Base-by-base conservation (phyloP, 2,888 invertebrate genomes). In the Eremobia ochroleuca region DNA sequence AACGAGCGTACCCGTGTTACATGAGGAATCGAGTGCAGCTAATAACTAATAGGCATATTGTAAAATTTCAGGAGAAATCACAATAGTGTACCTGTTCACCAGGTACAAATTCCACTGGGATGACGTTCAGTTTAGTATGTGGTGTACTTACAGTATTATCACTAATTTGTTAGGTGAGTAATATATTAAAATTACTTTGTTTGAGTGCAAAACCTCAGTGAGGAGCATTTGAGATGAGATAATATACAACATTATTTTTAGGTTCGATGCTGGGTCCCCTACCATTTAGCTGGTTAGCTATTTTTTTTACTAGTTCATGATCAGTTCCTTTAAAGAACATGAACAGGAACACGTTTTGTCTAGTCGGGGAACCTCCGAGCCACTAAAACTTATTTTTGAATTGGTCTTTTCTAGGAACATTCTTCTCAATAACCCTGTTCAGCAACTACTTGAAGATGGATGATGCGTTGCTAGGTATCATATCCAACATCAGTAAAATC, bases 401-500 rank as follows among this genome's bases (percentile, higher is more conserved):
- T 68, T 52, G 11, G 6, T 68, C 18, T n/a, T 40, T 96, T 92
- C 81, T 95, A 98, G 98, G 98, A 65, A 98, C 98, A 0, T 96
- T 98, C 83, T 97, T 98, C 90, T 98, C 98, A 0, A 98, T 98
- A 78, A 98, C 98, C 73, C 95, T 99, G 62, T 98, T 99, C 93
- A 98, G 98, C 84, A 98, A 98, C 92, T 97, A 98, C 85, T 94
- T 98, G 92, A 98, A 98, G 94, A 97, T 98, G 77, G 98, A 98
- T 88, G 99, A 99, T 93, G 98, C 98, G 0, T 94, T 98, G 34
- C 98, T 99, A 25, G 98, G 98, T 61, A 98, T 98, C 34, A 97
- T 98, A 89, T 98, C 98, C 3, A 98, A 98, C 89, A 97, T 98
- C 93, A 98, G 98, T 92, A 98, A 99, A 96, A 98, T 99, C 77